These are phyloP conservation scores for Coluber constrictor DNA, from an alignment of 2,797 vertebrate genomes.

Conservation along the genomic window DNA sequence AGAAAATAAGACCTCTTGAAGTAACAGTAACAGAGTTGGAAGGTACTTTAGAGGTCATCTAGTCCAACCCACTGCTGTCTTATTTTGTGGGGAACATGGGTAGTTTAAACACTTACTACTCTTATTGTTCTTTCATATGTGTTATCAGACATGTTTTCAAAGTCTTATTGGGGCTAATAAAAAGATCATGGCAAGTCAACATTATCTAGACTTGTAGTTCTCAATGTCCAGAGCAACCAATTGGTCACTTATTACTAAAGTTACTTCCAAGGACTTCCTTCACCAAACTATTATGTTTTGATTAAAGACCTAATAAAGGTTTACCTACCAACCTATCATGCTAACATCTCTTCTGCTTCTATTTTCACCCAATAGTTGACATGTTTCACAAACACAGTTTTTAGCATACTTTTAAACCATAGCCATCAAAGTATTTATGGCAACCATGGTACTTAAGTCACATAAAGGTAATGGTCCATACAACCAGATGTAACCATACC, in stretches of 20 bases:
- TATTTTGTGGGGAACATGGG: too few species aligned
- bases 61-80: too few species aligned
- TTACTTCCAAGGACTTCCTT: neutral
- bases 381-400: neutral
- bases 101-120: neutral
- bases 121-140: neutral
- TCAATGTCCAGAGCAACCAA: neutral
- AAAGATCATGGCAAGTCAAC: neutral
- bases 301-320: neutral
- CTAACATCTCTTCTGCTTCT: neutral
- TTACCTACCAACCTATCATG: neutral
- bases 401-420: neutral
- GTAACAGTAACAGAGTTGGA: too few species aligned
- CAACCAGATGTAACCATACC: neutral
- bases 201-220: neutral
- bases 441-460: neutral
- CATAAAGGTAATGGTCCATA: neutral
- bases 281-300: neutral
- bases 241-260: neutral
- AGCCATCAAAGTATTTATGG: neutral
- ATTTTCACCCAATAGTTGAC: neutral
- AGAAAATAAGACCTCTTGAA: too few species aligned
- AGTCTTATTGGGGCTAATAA: neutral
- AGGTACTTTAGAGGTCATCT: too few species aligned
- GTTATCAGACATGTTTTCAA: neutral